phyloP scores from a whole-genome alignment of 2,797 vertebrate genomes.

The Siniperca obscura region DNA sequence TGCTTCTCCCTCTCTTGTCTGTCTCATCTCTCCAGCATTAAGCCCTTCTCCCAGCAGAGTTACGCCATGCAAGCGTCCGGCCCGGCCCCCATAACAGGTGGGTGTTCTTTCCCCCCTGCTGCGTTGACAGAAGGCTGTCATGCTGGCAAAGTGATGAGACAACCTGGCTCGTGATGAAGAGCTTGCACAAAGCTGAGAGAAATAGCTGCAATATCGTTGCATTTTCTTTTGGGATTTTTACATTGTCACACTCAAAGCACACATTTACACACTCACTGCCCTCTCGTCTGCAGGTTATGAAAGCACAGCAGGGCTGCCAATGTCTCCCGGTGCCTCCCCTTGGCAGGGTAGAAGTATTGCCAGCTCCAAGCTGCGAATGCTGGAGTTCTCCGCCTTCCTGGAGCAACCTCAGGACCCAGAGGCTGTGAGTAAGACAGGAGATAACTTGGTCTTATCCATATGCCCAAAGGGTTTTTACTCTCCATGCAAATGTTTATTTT shows the following conservation, averaged over 20 bases:
- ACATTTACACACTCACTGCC: slow-evolving; percentile 13
- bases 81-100: slow-evolving; percentile 92
- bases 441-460: background rate
- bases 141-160: slow-evolving; percentile 51
- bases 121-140: slow-evolving; percentile 70
- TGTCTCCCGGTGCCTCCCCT: slow-evolving; percentile 87
- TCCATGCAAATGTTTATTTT: background rate
- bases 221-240: slow-evolving; percentile 44
- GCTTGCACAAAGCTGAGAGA: slow-evolving; percentile 36
- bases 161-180: slow-evolving; percentile 27
- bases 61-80: slow-evolving; percentile 91
- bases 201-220: slow-evolving; percentile 38
- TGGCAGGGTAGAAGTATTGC: slow-evolving; percentile 95
- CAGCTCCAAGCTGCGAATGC: slow-evolving; percentile 93
- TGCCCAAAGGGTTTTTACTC: background rate
- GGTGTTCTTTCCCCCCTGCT: slow-evolving; percentile 55
- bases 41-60: slow-evolving; percentile 95
- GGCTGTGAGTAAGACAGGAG: slow-evolving; percentile 84
- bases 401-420: slow-evolving; percentile 94
- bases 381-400: slow-evolving; percentile 96
- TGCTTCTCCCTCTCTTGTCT: slow-evolving; percentile 70
- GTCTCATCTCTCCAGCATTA: slow-evolving; percentile 88
- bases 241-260: slow-evolving; percentile 24
- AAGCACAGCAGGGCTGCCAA: slow-evolving; percentile 87
- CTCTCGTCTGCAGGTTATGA: slow-evolving; percentile 88